Conservation (phyloP, 2,113 vertebrate species). For the Sterrhoptilus dennistouni region DNA sequence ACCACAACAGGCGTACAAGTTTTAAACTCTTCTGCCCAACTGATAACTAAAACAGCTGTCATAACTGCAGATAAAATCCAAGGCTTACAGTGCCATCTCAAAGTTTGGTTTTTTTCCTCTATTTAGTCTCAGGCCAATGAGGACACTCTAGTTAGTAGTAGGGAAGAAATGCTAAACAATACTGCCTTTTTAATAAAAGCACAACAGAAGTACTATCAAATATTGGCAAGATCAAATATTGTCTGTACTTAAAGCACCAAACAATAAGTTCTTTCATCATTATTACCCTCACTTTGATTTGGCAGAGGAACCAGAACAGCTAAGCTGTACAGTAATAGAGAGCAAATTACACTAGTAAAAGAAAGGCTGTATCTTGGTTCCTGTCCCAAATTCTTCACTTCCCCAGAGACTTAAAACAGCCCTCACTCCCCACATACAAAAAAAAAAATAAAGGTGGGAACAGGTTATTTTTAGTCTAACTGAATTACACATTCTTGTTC, state of each 20-base stretch:
- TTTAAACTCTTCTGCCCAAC: not conserved
- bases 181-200: not conserved
- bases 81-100: not conserved
- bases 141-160: not conserved
- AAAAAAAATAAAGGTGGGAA: constrained; percentile 2
- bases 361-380: not conserved
- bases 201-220: not conserved
- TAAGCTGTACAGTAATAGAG: not conserved
- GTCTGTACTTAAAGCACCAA: not conserved
- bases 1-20: not conserved
- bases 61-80: not conserved
- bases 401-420: not conserved
- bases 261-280: not conserved
- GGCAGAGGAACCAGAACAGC: not conserved
- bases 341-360: not conserved
- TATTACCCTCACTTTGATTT: not conserved
- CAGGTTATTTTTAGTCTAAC: constrained; percentile 18
- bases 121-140: not conserved
- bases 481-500: constrained; percentile 28
- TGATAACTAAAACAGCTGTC: not conserved
- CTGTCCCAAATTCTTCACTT: constrained; percentile 25
- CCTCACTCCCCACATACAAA: not conserved
- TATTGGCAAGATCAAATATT: not conserved
- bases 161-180: not conserved
- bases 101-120: not conserved